Base-by-base conservation (phyloP, 2,113 vertebrate species). In the Malaclemys terrapin region DNA sequence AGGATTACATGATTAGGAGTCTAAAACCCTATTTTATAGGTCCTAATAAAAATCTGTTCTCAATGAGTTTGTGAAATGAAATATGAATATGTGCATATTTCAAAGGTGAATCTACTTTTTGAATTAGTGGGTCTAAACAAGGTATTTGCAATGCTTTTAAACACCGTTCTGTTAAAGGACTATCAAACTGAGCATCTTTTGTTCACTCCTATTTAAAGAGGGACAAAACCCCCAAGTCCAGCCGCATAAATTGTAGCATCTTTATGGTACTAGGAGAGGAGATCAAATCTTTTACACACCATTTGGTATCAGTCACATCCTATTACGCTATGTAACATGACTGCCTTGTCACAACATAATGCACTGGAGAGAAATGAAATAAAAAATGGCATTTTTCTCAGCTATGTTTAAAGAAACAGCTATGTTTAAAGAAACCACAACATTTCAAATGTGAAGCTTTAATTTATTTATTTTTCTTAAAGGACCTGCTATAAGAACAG, bases 271-370 rank as follows among this genome's bases (percentile, higher is more conserved):
- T 94, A 88, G 45, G 19, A 59, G 93, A 78, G 76, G 84, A 91
- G 93, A 96, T 83, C 81, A 95, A 95, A 93, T 88, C 92, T 95
- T 95, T 96, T 93, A 80, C 50, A 91, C 95, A 89, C 45, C 91
- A 95, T 96, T 96, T 92, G 90, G 85, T 87, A 94, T 95, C 97
- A 93, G 80, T 84, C 90, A 93, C 92, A 95, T 92, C 93, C 85
- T 0, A 2, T 97, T 97, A n/a, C 8, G 1, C 35, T n/a, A 95
- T 85, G 76, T 89, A 97, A 96, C 80, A 59, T n/a, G 85, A 88
- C 89, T 96, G 84, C 80, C 89, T 95, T 96, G 93, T 95, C 96
- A 96, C 95, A 96, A 92, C 93, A 92, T 79, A 95, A 93, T 91
- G 89, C 50, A 19, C 79, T 87, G 65, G 79, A 94, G 91, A 97